Percentiles rank a stretch among this genome's conserved stretches.
Evolutionary conservation across 2,113 vertebrate species (phyloP).

Genomic region (Embiotoca jacksoni): DNA sequence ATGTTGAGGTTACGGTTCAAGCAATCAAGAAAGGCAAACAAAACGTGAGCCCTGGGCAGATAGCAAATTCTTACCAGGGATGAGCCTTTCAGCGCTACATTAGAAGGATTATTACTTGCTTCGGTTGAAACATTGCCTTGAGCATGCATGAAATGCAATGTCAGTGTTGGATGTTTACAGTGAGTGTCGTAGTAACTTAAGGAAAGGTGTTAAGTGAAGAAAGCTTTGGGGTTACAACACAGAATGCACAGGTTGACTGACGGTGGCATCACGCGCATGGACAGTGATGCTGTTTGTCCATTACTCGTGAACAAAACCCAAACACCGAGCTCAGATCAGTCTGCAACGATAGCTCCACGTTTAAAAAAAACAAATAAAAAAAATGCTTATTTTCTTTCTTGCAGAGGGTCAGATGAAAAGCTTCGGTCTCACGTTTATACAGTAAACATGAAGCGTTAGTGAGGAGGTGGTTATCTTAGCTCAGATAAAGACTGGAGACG

Average conservation of each 20-base stretch:
- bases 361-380: neutral
- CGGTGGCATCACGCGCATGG: constrained; percentile 25
- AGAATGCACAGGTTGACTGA: constrained; percentile 26
- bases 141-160: constrained; percentile 50
- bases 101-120: constrained; percentile 49
- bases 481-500: neutral
- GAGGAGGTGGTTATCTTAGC: neutral
- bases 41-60: constrained; percentile 13
- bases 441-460: constrained; percentile 2
- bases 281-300: constrained; percentile 7
- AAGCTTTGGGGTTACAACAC: neutral
- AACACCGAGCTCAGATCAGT: neutral
- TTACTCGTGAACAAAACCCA: constrained; percentile 11
- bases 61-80: constrained; percentile 7
- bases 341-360: neutral
- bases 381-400: neutral
- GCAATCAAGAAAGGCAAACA: constrained; percentile 45
- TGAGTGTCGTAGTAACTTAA: constrained; percentile 49
- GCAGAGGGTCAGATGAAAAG: constrained; percentile 7
- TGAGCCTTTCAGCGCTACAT: constrained; percentile 69
- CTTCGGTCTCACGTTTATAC: neutral
- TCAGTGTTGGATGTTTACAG: constrained; percentile 57
- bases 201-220: constrained; percentile 34
- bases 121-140: constrained; percentile 16
- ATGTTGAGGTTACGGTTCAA: constrained; percentile 48